phyloP scores from a whole-genome alignment of 2,888 invertebrate genomes.

The Abscondita cerata region DNA sequence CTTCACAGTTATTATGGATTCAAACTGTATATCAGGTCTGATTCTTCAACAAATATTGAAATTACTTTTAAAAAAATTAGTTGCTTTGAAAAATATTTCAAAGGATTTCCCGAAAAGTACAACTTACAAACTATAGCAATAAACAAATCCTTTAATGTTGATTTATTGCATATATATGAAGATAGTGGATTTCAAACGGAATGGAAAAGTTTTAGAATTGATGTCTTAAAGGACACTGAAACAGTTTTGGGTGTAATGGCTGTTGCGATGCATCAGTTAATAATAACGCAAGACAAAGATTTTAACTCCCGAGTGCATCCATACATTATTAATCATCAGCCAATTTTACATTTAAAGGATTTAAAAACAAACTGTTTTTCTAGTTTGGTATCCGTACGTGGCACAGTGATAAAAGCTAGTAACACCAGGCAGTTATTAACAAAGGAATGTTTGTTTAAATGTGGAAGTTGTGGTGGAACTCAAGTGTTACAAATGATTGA shows the following conservation, averaged over 20 bases:
- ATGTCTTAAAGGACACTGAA: slow-evolving; percentile 73
- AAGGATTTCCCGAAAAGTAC: slow-evolving; percentile 59
- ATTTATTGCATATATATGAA: slow-evolving; percentile 63
- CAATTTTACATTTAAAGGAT: slow-evolving; percentile 70
- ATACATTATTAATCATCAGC: slow-evolving; percentile 69
- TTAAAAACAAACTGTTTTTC: slow-evolving; percentile 78
- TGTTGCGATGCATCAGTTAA: slow-evolving; percentile 77
- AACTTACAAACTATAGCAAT: slow-evolving; percentile 66
- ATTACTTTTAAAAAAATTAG: slow-evolving; percentile 61
- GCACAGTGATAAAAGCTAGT: slow-evolving; percentile 84
- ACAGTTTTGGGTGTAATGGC: slow-evolving; percentile 74
- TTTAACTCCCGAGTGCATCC: slow-evolving; percentile 58
- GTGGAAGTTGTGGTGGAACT: slow-evolving; percentile 69
- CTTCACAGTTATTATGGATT: slow-evolving; percentile 68
- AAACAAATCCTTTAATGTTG: slow-evolving; percentile 65
- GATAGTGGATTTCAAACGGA: slow-evolving; percentile 64
- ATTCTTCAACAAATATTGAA: slow-evolving; percentile 60
- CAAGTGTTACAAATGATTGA: slow-evolving; percentile 72
- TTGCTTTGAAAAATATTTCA: slow-evolving; percentile 65
- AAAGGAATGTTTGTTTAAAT: slow-evolving; percentile 80
- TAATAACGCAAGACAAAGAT: slow-evolving; percentile 49
- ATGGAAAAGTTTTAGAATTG: slow-evolving; percentile 64
- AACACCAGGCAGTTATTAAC: slow-evolving; percentile 72
- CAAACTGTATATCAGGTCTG: slow-evolving; percentile 75
- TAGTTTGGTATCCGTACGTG: slow-evolving; percentile 78